These are phyloP conservation scores for Apostichopus japonicus DNA, from an alignment of 35 echinoderm and acorn worm species.

Conservation along the genomic window DNA sequence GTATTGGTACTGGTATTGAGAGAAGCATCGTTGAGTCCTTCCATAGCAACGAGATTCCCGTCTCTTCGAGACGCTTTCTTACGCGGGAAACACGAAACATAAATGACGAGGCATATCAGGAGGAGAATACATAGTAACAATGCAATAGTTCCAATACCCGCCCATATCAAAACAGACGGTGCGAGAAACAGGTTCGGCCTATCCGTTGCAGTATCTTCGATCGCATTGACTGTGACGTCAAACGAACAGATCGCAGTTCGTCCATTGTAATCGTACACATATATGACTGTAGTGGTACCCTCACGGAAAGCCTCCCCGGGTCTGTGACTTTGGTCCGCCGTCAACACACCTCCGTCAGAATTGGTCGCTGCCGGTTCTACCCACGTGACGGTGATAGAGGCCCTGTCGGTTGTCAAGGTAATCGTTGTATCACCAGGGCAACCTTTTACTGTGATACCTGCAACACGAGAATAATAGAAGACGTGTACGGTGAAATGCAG, in stretches of 20 bases:
- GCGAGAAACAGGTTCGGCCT: neutral
- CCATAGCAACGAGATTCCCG: constrained; percentile 30
- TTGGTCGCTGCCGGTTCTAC: constrained; percentile 22
- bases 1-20: neutral
- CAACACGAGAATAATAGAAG: neutral
- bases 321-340: constrained; percentile 29
- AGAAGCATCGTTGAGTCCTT: neutral
- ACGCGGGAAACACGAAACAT: neutral
- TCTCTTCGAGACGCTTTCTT: constrained; percentile 35
- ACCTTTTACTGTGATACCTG: constrained; percentile 1
- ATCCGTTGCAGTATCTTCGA: neutral
- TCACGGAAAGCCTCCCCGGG: neutral
- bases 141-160: neutral
- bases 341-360: neutral
- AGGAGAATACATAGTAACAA: neutral
- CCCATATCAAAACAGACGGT: neutral
- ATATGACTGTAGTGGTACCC: constrained; percentile 29
- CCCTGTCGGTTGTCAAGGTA: neutral
- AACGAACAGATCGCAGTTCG: constrained; percentile 22
- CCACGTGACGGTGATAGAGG: constrained; percentile 35
- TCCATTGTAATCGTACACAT: constrained; percentile 31
- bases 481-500: neutral
- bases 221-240: constrained; percentile 24
- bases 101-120: neutral
- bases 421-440: constrained; percentile 51